Evolutionary conservation across 2,797 vertebrate genomes (phyloP).

Genomic region (Eupleurogrammus muticus): DNA sequence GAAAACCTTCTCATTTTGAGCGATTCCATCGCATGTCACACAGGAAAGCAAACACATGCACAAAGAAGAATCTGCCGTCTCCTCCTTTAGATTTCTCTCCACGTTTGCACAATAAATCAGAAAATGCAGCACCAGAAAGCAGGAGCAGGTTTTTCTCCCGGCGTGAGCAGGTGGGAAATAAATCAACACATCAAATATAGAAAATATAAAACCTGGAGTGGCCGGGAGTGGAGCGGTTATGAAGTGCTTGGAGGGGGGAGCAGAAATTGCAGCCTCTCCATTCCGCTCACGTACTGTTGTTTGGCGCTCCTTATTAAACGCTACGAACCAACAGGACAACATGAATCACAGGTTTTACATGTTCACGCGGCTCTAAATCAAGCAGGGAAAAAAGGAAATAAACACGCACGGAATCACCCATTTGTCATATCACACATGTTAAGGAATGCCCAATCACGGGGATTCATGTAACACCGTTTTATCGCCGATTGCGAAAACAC

Average conservation of each 20-base stretch:
- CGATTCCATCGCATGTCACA: no score
- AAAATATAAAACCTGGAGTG: constrained; percentile 25
- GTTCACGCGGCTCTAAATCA: constrained; percentile 11
- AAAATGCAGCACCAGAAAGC: no score
- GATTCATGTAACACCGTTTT: background rate
- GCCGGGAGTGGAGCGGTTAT: constrained; percentile 23
- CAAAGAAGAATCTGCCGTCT: no score
- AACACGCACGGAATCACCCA: constrained; percentile 1
- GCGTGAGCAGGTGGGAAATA: constrained; percentile 9
- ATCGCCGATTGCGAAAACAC: background rate
- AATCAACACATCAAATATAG: constrained; percentile 22
- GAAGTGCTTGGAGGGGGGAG: constrained; percentile 7
- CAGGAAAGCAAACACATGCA: no score
- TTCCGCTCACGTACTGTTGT: constrained; percentile 25
- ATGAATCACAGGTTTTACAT: constrained; percentile 22
- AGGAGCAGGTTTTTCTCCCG: background rate
- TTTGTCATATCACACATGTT: constrained; percentile 2
- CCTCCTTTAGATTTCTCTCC: no score
- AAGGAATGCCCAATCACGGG: background rate
- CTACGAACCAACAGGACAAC: constrained; percentile 17
- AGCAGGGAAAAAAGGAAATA: constrained; percentile 11
- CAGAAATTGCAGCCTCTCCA: constrained; percentile 12
- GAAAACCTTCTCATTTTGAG: no score
- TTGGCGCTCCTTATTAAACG: constrained; percentile 28
- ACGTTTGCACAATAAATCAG: no score